Conservation (phyloP, 1,140 invertebrate genomes). For the Eulimnadia texana region DNA sequence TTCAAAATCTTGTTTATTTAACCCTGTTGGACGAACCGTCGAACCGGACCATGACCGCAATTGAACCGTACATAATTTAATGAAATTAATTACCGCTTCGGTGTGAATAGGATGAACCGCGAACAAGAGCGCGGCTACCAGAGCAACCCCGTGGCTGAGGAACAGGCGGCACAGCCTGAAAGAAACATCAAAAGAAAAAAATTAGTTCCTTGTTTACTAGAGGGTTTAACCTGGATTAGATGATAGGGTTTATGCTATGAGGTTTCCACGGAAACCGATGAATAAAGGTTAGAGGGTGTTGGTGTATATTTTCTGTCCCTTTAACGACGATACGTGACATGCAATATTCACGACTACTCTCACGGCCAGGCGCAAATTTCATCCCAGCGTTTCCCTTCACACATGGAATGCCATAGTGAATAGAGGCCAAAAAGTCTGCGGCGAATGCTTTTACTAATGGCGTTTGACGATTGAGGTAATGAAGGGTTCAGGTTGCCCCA, state of each 20-base stretch:
- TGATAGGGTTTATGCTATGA: too few species aligned
- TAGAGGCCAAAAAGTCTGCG: too few species aligned
- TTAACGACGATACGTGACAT: neutral
- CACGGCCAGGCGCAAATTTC: too few species aligned
- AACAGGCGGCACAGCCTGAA: constrained; percentile 68
- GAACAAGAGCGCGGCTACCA: constrained; percentile 82
- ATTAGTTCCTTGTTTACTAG: too few species aligned
- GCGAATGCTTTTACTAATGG: too few species aligned
- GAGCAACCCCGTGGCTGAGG: constrained; percentile 61
- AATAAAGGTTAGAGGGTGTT: too few species aligned
- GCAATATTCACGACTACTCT: neutral
- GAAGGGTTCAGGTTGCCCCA: too few species aligned
- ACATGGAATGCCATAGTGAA: too few species aligned
- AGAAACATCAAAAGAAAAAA: constrained; percentile 19
- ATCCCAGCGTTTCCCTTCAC: too few species aligned
- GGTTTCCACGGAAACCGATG: too few species aligned
- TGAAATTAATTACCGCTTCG: constrained; percentile 69
- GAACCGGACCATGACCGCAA: neutral
- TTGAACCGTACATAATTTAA: constrained; percentile 2
- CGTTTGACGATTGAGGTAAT: too few species aligned
- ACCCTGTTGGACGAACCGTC: neutral
- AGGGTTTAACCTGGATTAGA: too few species aligned
- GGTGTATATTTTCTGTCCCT: neutral
- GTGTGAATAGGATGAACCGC: constrained; percentile 94
- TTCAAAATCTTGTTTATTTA: neutral